Evolutionary conservation across 2,113 vertebrate species (phyloP).

Genomic region (Gavia stellata): DNA sequence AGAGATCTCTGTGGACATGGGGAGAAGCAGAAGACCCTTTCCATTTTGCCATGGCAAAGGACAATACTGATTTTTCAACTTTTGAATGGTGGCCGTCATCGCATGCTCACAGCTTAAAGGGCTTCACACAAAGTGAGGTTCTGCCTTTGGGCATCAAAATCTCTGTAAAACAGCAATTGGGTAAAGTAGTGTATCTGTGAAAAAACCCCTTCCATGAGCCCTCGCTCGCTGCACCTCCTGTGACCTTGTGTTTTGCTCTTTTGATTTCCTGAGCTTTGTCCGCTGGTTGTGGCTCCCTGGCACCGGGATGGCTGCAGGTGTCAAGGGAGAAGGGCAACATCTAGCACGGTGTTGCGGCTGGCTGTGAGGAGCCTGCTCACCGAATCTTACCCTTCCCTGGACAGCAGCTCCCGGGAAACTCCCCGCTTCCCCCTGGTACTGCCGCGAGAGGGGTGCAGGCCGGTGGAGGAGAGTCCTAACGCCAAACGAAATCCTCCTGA

Average conservation of each 20-base stretch:
- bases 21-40: neutral
- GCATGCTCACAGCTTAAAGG: neutral
- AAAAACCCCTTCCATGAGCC: rapidly evolving
- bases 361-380: neutral
- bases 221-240: neutral
- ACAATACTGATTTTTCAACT: too few relatives aligned
- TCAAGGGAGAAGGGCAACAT: neutral
- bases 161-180: rapidly evolving
- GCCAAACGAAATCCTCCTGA: neutral
- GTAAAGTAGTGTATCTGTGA: rapidly evolving
- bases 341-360: too few relatives aligned
- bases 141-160: neutral
- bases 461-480: rapidly evolving
- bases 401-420: neutral
- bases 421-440: rapidly evolving
- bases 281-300: too few relatives aligned
- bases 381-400: neutral
- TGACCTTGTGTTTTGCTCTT: neutral
- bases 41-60: neutral
- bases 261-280: too few relatives aligned
- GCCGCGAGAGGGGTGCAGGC: neutral
- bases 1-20: neutral
- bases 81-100: neutral
- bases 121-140: too few relatives aligned
- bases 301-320: neutral